Evolutionary conservation across 1,140 invertebrate genomes (phyloP).

Genomic region (Anastrepha ludens): DNA sequence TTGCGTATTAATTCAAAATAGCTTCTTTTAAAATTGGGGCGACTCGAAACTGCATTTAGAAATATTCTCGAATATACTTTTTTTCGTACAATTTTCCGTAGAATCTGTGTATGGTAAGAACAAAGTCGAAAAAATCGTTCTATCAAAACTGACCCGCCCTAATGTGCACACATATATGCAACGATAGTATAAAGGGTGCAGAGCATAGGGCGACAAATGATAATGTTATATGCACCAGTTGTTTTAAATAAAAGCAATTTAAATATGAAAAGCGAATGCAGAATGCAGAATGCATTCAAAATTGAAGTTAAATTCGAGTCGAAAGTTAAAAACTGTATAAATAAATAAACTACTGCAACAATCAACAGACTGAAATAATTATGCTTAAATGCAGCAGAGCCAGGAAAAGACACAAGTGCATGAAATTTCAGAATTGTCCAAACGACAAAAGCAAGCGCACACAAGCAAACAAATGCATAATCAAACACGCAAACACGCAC

Average conservation of each 20-base stretch:
- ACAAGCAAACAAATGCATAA: not conserved
- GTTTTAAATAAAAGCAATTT: slow-evolving; percentile 35
- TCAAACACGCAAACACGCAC: not conserved
- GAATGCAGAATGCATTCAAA: slow-evolving; percentile 1
- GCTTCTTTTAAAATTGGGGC: too few species aligned
- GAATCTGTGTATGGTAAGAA: too few species aligned
- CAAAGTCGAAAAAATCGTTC: too few species aligned
- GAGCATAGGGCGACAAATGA: not conserved
- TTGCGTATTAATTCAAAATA: too few species aligned
- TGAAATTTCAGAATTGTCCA: slow-evolving; percentile 11
- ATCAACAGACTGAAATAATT: slow-evolving; percentile 46
- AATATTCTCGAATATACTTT: too few species aligned
- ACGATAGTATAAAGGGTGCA: not conserved
- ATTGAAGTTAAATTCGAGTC: slow-evolving; percentile 15
- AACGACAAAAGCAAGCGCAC: not conserved
- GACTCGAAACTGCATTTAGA: too few species aligned
- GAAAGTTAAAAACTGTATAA: slow-evolving; percentile 24
- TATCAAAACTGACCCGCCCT: too few species aligned
- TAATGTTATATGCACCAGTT: not conserved
- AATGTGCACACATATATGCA: too few species aligned
- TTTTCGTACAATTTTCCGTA: too few species aligned
- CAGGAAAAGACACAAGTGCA: not conserved
- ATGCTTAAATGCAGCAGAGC: not conserved
- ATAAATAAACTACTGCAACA: slow-evolving; percentile 32
- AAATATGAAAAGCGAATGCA: slow-evolving; percentile 11